Percentiles rank a stretch among this genome's conserved stretches.
These are phyloP conservation scores for Epirrita christyi DNA, from an alignment of 2,888 invertebrate genomes.

Conservation along the genomic window DNA sequence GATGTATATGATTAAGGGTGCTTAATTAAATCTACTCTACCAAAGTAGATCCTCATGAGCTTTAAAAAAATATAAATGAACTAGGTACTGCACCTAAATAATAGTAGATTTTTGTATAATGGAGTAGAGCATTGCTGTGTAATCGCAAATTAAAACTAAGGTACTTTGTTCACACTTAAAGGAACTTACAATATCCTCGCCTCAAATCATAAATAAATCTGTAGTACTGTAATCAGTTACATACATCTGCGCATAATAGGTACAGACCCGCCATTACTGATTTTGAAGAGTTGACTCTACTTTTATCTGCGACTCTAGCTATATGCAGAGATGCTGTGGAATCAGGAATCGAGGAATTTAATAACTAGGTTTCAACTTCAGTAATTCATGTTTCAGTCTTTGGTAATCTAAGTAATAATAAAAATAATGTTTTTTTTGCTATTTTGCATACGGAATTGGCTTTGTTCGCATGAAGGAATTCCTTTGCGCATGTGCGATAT, in stretches of 20 bases:
- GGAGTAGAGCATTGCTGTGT: too few relatives aligned
- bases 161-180: too few relatives aligned
- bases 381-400: constrained; percentile 2
- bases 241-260: background rate
- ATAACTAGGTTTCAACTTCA: background rate
- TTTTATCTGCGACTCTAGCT: background rate
- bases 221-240: background rate
- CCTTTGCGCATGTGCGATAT: constrained; percentile 78
- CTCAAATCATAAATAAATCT: too few relatives aligned
- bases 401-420: constrained; percentile 18
- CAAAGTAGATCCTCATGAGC: too few relatives aligned
- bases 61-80: too few relatives aligned
- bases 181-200: too few relatives aligned
- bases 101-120: too few relatives aligned
- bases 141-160: too few relatives aligned
- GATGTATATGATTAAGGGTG: too few relatives aligned
- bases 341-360: background rate
- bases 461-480: constrained; percentile 32
- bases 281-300: background rate
- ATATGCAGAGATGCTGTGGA: background rate
- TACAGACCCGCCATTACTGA: background rate
- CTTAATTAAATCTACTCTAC: too few relatives aligned
- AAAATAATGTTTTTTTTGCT: constrained; percentile 23
- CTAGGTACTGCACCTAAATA: too few relatives aligned
- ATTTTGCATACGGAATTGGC: constrained; percentile 35